These are phyloP conservation scores for Tipula helvola DNA, from an alignment of 2,888 invertebrate species.

Conservation along the genomic window DNA sequence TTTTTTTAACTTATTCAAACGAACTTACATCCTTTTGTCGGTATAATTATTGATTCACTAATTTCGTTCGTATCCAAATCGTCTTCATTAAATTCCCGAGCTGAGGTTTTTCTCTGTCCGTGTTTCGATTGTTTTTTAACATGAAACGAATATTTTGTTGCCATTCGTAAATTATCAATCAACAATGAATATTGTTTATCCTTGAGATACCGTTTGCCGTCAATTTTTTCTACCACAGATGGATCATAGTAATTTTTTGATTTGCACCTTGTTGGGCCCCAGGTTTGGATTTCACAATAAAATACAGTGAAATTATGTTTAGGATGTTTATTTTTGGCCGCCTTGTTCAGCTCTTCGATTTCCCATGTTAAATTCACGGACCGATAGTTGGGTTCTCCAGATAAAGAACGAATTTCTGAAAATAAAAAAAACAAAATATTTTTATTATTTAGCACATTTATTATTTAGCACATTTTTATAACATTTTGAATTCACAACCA, in stretches of 20 bases:
- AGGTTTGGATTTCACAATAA: constrained; percentile 68
- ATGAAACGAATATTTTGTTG: constrained; percentile 70
- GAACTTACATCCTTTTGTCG: constrained; percentile 71
- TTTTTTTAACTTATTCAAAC: not conserved
- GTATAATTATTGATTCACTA: constrained; percentile 50
- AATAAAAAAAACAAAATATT: constrained; percentile 11
- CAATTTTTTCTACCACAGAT: constrained; percentile 13
- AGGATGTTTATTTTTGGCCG: constrained; percentile 19
- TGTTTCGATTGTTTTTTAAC: constrained; percentile 47
- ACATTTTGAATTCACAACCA: no score
- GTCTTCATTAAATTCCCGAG: constrained; percentile 34
- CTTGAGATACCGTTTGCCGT: not conserved
- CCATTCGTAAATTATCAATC: constrained; percentile 62
- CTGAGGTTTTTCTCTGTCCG: constrained; percentile 35
- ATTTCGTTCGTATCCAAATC: constrained; percentile 24
- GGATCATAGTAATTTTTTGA: constrained; percentile 36
- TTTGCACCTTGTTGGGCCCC: constrained; percentile 64
- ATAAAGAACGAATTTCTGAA: constrained; percentile 33
- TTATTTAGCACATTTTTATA: no score
- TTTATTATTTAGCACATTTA: not conserved
- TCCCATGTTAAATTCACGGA: constrained; percentile 37
- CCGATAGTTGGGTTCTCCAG: constrained; percentile 36
- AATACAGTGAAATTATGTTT: constrained; percentile 51
- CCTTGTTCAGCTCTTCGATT: constrained; percentile 27
- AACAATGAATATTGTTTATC: constrained; percentile 41